These are phyloP conservation scores for Drosophila helvetica DNA, from an alignment of 2,888 invertebrate species.

Conservation along the genomic window DNA sequence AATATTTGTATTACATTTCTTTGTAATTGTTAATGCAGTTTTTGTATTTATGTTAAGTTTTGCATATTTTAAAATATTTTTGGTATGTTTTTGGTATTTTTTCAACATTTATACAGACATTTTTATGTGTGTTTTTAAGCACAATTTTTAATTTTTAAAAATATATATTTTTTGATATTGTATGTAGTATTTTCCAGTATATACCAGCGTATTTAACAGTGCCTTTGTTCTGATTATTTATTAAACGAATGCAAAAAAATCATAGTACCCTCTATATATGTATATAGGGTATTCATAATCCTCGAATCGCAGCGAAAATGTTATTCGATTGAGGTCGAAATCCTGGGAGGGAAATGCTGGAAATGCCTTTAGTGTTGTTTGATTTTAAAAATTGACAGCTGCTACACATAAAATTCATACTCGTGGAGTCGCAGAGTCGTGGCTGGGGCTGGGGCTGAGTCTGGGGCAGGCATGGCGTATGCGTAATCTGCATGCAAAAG, in stretches of 20 bases:
- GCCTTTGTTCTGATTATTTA: too few species aligned
- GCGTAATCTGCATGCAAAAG: slow-evolving; percentile 73
- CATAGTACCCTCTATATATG: not conserved
- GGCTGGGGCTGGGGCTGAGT: not conserved
- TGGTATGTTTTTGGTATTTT: not conserved
- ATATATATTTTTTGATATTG: not conserved
- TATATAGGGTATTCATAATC: not conserved
- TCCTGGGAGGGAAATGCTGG: not conserved
- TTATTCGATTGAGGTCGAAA: not conserved
- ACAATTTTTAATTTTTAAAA: too few species aligned
- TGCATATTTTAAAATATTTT: too few species aligned
- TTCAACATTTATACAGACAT: too few species aligned
- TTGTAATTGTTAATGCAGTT: not conserved
- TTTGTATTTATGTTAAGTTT: too few species aligned
- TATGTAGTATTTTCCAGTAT: too few species aligned
- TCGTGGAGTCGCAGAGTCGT: not conserved
- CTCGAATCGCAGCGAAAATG: not conserved
- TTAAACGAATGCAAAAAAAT: not conserved
- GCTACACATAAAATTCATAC: slow-evolving; percentile 2
- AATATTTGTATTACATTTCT: too few species aligned
- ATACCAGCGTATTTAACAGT: too few species aligned
- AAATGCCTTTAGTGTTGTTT: slow-evolving; percentile 12
- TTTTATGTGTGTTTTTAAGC: too few species aligned
- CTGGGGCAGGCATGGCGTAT: slow-evolving; percentile 56
- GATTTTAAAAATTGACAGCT: slow-evolving; percentile 44